Evolutionary conservation across 2,888 invertebrate species (phyloP), one percentile per base, ranked within the genome.

Genomic region (Leptopilina drosophilae): DNA sequence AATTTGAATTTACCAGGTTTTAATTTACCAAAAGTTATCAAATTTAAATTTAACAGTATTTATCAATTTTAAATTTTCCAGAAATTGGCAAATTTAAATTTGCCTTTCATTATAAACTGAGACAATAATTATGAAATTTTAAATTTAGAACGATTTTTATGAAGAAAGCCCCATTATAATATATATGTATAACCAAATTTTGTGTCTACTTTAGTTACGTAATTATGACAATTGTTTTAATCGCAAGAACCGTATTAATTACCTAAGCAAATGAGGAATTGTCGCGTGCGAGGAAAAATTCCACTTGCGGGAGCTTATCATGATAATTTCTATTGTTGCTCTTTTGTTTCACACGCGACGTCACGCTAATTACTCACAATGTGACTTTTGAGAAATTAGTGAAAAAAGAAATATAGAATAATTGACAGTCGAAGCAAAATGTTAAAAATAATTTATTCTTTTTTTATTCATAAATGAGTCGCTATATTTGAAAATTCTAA

Each of bases 241-340:
- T 14, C 26, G 56, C 53, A 56, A 69, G 20, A 69, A 56, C 53
- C 14, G 26, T 56, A 40, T 56, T 73, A 73, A 73, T 73, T 73
- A 56, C 12, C 73, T 73, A 56, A 33, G 33, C 56, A 73, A 73
- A 56, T 73, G 56, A 56, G n/a, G 73, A 73, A 73, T 73, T 73
- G 56, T 73, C 73, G 73, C 56, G 73, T 73, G 56, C 73, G 26
- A 73, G 53, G 33, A 33, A 73, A 33, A 73, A 53, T 73, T 20
- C 53, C 53, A 20, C 33, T n/a, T 53, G 11, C 33, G 5, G 26
- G 26, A 26, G 53, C 69, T 73, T 73, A 56, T 73, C 33, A 8
- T 9, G 73, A 73, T 56, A 73, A 49, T 56, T 56, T 56, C 69
- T 26, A 69, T 69, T 69, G 69, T 69, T 49, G 20, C 8, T 73